Evolutionary conservation across 2,797 vertebrate species (phyloP), one percentile per base, ranked within the genome.

Genomic region (Hemibagrus guttatus): DNA sequence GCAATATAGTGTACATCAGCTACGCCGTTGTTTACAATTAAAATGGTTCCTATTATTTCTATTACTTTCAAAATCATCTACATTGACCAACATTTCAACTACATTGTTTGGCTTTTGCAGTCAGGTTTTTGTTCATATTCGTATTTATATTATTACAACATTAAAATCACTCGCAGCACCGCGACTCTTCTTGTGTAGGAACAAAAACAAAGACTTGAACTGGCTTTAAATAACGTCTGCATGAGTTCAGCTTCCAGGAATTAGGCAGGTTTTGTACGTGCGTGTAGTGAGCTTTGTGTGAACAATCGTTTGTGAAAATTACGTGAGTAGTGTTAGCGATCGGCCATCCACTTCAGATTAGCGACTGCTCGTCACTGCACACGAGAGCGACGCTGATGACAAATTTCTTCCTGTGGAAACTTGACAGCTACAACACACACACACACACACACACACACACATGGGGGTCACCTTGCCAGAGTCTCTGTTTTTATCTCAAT

Each of bases 401-500:
- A n/a, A 80, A 80, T 61, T 26, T 8, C 35, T 80, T 42, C 31
- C 78, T 80, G 76, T 39, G 21, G 12, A 31, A 11, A 79, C 19
- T 39, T 21, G 11, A 78, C 75, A 78, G 52, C 28, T 28, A 58
- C 17, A 17, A 74, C 49, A 56, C 74, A 76, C 74, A 58, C 76
- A 26, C 28, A 80, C 31, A 42, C 76, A 79, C 54, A 79, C 75
- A 58, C 54, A 49, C 71, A 80, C 76, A 78, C 19, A 58, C 54
- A n/a, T 31, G 26, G 12, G 7, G 78, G 78, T 81, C 78, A 81
- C 78, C 78, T 81, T 81, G 58, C 35, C 1, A 13, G 35, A n/a
- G 58, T 61, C 78, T 80, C 23, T 39, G 76, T 19, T 80, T 59
- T 80, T 26, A 80, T 80, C 56, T 80, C 76, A 3, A 8, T 80